Evolutionary conservation across 2,888 invertebrate species (phyloP).

Genomic region (Chaetogeoica ovagalla): DNA sequence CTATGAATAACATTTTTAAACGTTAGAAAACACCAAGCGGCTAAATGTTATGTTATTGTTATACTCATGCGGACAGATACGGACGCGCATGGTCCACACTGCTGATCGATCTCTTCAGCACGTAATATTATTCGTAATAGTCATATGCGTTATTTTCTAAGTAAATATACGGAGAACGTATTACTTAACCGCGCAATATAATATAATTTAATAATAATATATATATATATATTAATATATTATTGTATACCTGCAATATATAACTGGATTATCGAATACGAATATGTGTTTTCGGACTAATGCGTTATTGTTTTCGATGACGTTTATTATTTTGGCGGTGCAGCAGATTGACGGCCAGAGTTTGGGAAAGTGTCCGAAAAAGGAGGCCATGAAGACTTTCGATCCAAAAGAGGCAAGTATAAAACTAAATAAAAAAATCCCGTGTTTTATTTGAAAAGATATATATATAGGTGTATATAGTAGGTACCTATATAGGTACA

Average conservation of each 20-base stretch:
- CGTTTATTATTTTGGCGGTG: not conserved
- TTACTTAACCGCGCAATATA: too few species aligned
- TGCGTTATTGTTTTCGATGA: not conserved
- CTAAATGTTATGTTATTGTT: too few species aligned
- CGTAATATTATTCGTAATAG: too few species aligned
- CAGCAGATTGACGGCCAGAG: conserved; percentile 57
- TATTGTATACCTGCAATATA: too few species aligned
- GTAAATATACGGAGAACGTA: too few species aligned
- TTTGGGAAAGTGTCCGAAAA: conserved; percentile 71
- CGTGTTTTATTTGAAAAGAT: not conserved
- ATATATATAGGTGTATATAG: not conserved
- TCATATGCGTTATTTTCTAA: too few species aligned
- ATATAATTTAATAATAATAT: too few species aligned
- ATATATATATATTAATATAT: not conserved
- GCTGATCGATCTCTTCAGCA: too few species aligned
- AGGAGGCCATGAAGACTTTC: conserved; percentile 69
- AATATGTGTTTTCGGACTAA: not conserved
- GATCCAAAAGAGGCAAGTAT: conserved; percentile 67
- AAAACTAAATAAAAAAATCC: conserved; percentile 19
- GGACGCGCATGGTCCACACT: too few species aligned
- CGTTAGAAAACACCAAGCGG: not conserved
- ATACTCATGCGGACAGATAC: too few species aligned
- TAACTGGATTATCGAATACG: not conserved
- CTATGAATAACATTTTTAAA: not conserved
- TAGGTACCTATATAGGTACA: too few species aligned